Conservation (phyloP, 2,113 vertebrate species). For the Oreochromis spilurus region DNA sequence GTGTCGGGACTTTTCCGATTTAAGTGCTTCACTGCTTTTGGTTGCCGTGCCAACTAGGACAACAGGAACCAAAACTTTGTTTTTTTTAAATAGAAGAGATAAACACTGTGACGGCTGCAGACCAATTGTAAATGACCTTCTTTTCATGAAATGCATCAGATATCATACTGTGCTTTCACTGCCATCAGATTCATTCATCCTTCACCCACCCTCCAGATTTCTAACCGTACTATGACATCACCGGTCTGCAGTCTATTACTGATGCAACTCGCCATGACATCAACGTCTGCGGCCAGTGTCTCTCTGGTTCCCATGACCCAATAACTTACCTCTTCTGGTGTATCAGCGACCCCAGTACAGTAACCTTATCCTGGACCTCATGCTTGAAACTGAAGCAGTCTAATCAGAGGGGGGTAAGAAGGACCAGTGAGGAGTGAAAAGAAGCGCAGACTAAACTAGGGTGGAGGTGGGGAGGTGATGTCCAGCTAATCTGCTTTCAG, state of each 20-base stretch:
- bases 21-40: background rate
- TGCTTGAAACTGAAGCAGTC: background rate
- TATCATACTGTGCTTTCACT: background rate
- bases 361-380: slow-evolving; percentile 2
- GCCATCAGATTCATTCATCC: background rate
- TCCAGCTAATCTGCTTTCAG: slow-evolving; percentile 29
- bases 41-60: background rate
- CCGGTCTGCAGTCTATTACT: slow-evolving; percentile 17
- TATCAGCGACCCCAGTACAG: slow-evolving; percentile 14
- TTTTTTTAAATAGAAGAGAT: background rate
- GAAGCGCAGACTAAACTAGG: background rate
- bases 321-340: background rate
- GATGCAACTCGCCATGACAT: slow-evolving; percentile 43
- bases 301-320: slow-evolving; percentile 12
- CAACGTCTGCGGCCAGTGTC: slow-evolving; percentile 39
- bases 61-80: background rate
- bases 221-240: slow-evolving; percentile 46
- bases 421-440: background rate
- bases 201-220: background rate
- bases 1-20: background rate
- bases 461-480: background rate
- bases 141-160: background rate
- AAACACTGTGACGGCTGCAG: background rate
- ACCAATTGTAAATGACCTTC: background rate
- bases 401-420: background rate